phyloP scores from a whole-genome alignment of 2,113 vertebrate species.

The Pongo abelii region DNA sequence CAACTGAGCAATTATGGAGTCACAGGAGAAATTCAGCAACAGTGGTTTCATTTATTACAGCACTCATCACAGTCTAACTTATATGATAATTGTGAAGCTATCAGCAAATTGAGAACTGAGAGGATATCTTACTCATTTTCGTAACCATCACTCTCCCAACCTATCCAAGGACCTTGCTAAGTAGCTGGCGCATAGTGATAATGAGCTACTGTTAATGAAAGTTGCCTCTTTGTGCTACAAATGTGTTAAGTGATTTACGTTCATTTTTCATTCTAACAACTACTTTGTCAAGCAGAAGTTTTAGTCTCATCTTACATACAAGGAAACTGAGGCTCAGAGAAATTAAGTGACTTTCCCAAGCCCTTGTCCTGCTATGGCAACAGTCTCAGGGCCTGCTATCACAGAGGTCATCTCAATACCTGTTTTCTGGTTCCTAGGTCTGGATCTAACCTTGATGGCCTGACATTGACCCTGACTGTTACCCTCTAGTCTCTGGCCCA shows the following conservation, averaged over 20 bases:
- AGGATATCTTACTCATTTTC: constrained; percentile 35
- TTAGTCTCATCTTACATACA: not conserved
- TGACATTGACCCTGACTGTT: not conserved
- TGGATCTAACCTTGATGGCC: not conserved
- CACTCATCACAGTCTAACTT: constrained; percentile 63
- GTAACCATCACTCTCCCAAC: not conserved
- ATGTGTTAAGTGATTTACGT: constrained; percentile 12
- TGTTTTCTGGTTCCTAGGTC: not conserved
- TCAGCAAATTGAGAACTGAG: constrained; percentile 47
- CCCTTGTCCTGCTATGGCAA: not conserved
- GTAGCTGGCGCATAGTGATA: not conserved
- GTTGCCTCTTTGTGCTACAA: not conserved
- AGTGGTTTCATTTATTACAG: constrained; percentile 58
- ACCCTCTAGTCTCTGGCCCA: not conserved
- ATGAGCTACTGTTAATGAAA: not conserved
- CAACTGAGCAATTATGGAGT: constrained; percentile 74
- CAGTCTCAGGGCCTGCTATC: not conserved
- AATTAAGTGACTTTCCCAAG: not conserved
- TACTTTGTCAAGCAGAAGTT: not conserved
- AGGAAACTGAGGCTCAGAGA: constrained; percentile 37
- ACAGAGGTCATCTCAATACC: not conserved
- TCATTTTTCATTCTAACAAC: not conserved
- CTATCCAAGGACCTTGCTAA: not conserved
- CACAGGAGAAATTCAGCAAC: constrained; percentile 56
- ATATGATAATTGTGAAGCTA: constrained; percentile 44